phyloP scores from a whole-genome alignment of 53 echinoderm and acorn worm genomes.

The Echinometra lucunter region DNA sequence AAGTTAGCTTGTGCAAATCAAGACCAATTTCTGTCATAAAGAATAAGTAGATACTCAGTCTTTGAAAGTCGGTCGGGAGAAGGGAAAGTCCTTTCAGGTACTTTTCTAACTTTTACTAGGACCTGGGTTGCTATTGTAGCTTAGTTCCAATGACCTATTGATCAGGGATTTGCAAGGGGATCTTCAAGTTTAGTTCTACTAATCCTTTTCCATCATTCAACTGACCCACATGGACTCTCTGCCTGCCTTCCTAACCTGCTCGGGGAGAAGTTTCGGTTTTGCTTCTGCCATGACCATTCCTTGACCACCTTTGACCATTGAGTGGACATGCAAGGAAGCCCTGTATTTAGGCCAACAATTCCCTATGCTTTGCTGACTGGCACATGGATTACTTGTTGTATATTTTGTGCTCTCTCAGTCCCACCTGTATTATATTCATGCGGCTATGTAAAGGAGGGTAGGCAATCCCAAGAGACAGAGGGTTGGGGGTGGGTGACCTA shows the following conservation, averaged over 20 bases:
- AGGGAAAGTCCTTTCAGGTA: conserved; percentile 9
- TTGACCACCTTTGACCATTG: conserved; percentile 55
- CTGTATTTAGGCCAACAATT: conserved; percentile 53
- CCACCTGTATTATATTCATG: conserved; percentile 57
- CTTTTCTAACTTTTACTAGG: not conserved
- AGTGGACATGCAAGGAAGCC: conserved; percentile 48
- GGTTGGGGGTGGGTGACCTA: conserved; percentile 47
- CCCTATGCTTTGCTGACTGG: conserved; percentile 47
- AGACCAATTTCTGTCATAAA: conserved; percentile 35
- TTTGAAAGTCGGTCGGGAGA: not conserved
- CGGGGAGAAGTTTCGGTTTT: conserved; percentile 60
- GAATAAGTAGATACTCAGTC: not conserved
- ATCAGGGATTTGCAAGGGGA: conserved; percentile 46
- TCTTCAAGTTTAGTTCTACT: conserved; percentile 53
- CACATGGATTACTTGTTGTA: not conserved
- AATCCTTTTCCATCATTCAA: conserved; percentile 57
- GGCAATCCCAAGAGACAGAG: not conserved
- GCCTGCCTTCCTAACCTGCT: conserved; percentile 8
- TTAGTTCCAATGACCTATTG: conserved; percentile 30
- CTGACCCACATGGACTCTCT: conserved; percentile 41
- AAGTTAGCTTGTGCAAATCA: conserved; percentile 48
- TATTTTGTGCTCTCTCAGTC: conserved; percentile 13
- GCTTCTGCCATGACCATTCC: conserved; percentile 18
- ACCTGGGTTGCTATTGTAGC: conserved; percentile 8
- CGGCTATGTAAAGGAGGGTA: conserved; percentile 20